Conservation (phyloP, 2,113 vertebrate genomes). For the Laticauda colubrina region DNA sequence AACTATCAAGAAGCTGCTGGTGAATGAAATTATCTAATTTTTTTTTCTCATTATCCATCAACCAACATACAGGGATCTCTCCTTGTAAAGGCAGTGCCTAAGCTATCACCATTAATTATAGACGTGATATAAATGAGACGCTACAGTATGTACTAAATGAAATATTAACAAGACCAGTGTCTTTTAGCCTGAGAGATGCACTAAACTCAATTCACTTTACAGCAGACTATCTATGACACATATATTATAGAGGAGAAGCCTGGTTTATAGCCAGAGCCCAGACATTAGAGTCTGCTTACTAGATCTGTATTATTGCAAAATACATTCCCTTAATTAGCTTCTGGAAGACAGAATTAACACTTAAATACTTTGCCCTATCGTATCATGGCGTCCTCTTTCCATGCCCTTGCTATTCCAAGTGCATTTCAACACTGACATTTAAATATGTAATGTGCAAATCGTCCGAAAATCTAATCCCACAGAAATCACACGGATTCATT, state of each 20-base stretch:
- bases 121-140: constrained; percentile 82
- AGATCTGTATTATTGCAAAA: constrained; percentile 66
- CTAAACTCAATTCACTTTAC: constrained; percentile 64
- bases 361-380: constrained; percentile 46
- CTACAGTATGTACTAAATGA: constrained; percentile 80
- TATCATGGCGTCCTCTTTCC: constrained; percentile 43
- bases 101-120: constrained; percentile 85
- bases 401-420: constrained; percentile 37
- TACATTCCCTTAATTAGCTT: constrained; percentile 63
- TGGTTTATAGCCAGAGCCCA: constrained; percentile 49
- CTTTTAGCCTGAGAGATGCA: constrained; percentile 71
- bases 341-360: constrained; percentile 57
- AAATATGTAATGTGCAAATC: background rate
- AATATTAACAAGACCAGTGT: constrained; percentile 77
- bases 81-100: constrained; percentile 78
- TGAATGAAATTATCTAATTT: constrained; percentile 82
- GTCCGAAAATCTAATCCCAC: background rate
- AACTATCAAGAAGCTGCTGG: constrained; percentile 85
- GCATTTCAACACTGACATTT: constrained; percentile 15
- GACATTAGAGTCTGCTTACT: constrained; percentile 51
- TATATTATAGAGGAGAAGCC: constrained; percentile 55
- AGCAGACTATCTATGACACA: constrained; percentile 57
- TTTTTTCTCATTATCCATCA: constrained; percentile 80
- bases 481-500: background rate
- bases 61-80: constrained; percentile 78